Conservation (phyloP, 2,888 invertebrate species). For the Drosophila lutescens region DNA sequence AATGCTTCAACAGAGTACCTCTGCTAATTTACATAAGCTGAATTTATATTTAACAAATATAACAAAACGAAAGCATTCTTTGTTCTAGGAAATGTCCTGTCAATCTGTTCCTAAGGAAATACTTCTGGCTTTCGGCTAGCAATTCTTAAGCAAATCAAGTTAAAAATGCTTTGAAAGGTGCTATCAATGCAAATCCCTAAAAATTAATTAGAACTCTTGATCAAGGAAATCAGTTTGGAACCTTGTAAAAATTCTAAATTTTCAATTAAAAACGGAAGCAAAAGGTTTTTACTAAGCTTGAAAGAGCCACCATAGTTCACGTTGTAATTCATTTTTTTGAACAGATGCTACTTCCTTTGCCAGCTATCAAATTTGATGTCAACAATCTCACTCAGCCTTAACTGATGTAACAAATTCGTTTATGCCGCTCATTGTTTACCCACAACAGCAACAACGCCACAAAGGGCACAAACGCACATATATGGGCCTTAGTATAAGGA, state of each 20-base stretch:
- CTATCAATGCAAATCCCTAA: too few relatives aligned
- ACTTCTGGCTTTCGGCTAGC: too few relatives aligned
- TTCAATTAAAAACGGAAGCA: neutral
- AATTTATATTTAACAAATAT: too few relatives aligned
- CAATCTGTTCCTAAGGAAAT: too few relatives aligned
- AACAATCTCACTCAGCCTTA: conserved; percentile 33
- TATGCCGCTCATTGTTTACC: conserved; percentile 64
- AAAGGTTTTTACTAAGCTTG: conserved; percentile 1
- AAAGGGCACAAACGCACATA: neutral
- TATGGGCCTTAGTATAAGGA: neutral
- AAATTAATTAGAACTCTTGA: too few relatives aligned
- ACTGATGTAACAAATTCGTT: conserved; percentile 58
- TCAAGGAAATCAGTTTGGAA: neutral
- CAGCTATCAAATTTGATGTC: conserved; percentile 39
- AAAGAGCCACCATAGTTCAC: conserved; percentile 1
- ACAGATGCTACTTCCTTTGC: conserved; percentile 11
- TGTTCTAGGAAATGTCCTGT: too few relatives aligned
- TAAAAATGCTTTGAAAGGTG: too few relatives aligned
- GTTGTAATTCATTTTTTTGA: conserved; percentile 14
- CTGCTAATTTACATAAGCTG: too few relatives aligned
- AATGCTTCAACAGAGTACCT: neutral
- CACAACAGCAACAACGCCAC: conserved; percentile 26
- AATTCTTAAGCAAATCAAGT: too few relatives aligned
- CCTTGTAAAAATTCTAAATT: neutral
- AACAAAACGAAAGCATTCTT: too few relatives aligned